Conservation (phyloP, 1,140 invertebrate species). For the Zaprionus davidi region DNA sequence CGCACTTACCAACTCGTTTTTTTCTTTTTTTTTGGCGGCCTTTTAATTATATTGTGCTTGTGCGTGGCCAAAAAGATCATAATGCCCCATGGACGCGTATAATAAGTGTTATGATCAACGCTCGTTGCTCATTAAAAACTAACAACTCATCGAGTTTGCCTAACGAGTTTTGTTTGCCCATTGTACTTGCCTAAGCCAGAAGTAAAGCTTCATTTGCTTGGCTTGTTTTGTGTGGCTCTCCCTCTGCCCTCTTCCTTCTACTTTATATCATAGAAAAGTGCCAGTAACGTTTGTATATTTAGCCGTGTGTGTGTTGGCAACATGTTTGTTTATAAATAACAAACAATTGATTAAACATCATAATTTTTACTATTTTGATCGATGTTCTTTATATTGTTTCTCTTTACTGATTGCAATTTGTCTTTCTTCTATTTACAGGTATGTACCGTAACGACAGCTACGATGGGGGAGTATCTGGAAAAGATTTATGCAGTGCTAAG, state of each 20-base stretch:
- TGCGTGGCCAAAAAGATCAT: conserved; percentile 71
- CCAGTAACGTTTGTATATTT: conserved; percentile 67
- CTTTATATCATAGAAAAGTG: conserved; percentile 35
- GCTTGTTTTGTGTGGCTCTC: neutral
- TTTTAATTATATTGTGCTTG: conserved; percentile 41
- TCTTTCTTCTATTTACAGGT: conserved; percentile 61
- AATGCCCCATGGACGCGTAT: conserved; percentile 51
- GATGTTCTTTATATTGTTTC: conserved; percentile 46
- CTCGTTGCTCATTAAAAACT: conserved; percentile 54
- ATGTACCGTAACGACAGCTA: conserved; percentile 39
- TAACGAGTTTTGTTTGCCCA: conserved; percentile 59
- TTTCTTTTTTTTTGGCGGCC: conserved; percentile 13
- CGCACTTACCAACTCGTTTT: conserved; percentile 28
- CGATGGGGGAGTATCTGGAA: neutral
- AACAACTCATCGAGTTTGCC: conserved; percentile 64
- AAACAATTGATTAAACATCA: conserved; percentile 70
- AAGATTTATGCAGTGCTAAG: conserved; percentile 68
- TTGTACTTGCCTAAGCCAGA: conserved; percentile 47
- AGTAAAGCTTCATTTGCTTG: conserved; percentile 33
- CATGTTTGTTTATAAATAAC: conserved; percentile 21
- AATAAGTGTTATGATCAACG: conserved; percentile 51
- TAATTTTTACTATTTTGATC: conserved; percentile 68
- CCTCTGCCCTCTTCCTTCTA: neutral
- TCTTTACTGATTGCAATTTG: conserved; percentile 61
- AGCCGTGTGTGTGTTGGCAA: neutral